Evolutionary conservation across 92 coral and sea anemone genomes (phyloP).

Genomic region (Hydrozoanthus gracilis): DNA sequence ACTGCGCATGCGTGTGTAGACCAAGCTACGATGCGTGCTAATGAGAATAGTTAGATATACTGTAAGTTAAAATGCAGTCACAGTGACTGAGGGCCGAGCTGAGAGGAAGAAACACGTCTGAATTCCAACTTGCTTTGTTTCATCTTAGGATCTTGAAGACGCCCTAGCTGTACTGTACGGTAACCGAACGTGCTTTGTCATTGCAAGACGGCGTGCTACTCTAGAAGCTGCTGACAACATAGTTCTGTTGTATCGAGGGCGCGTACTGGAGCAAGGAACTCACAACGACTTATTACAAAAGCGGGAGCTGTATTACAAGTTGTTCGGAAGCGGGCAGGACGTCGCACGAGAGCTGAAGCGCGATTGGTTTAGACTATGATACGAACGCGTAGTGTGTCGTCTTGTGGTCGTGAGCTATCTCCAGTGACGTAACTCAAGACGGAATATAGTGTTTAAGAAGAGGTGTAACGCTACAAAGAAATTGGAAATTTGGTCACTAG

Average conservation of each 20-base stretch:
- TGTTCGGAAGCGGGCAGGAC: conserved; percentile 51
- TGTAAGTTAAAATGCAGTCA: no score
- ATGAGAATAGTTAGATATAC: no score
- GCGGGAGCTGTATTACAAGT: conserved; percentile 61
- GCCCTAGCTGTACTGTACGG: conserved; percentile 59
- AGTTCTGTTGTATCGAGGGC: conserved; percentile 84
- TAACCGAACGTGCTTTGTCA: conserved; percentile 77
- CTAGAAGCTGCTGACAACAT: conserved; percentile 83
- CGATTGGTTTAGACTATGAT: neutral
- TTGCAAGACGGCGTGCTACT: conserved; percentile 81
- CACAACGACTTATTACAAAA: conserved; percentile 65
- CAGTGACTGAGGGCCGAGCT: neutral
- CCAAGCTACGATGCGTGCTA: no score
- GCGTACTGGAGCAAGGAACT: conserved; percentile 85
- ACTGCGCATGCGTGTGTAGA: no score
- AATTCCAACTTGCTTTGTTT: neutral
- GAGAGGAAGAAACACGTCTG: neutral
- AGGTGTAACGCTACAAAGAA: neutral
- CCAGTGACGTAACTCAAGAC: neutral
- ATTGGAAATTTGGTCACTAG: no score
- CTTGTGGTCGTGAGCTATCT: neutral
- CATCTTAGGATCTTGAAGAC: conserved; percentile 71
- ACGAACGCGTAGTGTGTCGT: neutral
- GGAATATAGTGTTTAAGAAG: neutral
- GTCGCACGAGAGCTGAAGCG: conserved; percentile 31